Evolutionary conservation across 2,888 invertebrate species (phyloP).

Genomic region (Dicyrtomina minuta): DNA sequence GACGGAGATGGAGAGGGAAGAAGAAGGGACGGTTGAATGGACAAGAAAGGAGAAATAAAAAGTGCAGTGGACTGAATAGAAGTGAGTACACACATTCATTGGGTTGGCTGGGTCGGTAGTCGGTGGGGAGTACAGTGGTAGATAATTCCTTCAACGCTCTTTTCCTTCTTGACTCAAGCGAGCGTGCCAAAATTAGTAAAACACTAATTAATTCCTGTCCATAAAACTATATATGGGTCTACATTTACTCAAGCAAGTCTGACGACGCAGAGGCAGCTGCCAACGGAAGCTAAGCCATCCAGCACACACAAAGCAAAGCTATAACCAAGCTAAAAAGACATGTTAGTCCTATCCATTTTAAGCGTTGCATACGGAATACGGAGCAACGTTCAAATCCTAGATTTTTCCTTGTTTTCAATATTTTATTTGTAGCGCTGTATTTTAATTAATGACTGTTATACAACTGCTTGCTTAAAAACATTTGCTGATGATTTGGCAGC

Average conservation of each 20-base stretch:
- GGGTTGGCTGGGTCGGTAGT: neutral
- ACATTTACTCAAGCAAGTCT: neutral
- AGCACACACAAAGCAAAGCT: too few species aligned
- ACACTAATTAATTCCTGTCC: constrained; percentile 45
- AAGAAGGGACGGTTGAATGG: constrained; percentile 34
- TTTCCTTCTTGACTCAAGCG: constrained; percentile 27
- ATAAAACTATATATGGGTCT: constrained; percentile 26
- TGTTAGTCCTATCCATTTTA: too few species aligned
- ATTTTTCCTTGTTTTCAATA: too few species aligned
- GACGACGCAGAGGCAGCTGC: too few species aligned
- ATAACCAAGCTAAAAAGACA: too few species aligned
- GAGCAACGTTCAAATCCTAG: too few species aligned
- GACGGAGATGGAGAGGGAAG: constrained; percentile 5
- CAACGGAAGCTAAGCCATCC: too few species aligned
- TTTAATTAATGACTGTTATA: too few species aligned
- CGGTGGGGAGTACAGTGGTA: constrained; percentile 7
- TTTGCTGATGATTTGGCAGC: too few species aligned
- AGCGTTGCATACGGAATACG: too few species aligned
- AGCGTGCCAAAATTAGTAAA: constrained; percentile 43
- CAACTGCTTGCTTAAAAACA: too few species aligned
- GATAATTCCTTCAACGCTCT: constrained; percentile 31
- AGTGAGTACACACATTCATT: constrained; percentile 11
- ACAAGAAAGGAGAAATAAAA: constrained; percentile 43
- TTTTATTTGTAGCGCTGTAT: too few species aligned
- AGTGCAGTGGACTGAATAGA: constrained; percentile 36